A percentile compares a stretch with the other conserved stretches of the same genome.
Evolutionary conservation across 2,113 vertebrate genomes (phyloP).

Genomic region (Gymnocephalus cernua): DNA sequence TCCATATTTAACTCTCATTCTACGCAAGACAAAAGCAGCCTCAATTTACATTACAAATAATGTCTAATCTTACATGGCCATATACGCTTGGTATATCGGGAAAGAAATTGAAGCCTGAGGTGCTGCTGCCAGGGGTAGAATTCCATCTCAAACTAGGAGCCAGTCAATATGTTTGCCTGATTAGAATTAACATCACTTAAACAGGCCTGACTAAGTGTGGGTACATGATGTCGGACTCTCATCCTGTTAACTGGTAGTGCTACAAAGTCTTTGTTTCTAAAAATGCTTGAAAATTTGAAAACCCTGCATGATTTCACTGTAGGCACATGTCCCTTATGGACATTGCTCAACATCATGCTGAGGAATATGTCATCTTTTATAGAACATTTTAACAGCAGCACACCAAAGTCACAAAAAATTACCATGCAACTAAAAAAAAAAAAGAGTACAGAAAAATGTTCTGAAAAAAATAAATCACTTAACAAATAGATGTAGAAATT

Average conservation of each 20-base stretch:
- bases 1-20: conserved; percentile 3
- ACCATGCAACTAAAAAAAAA: not conserved
- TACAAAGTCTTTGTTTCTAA: not conserved
- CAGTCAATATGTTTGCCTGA: conserved; percentile 13
- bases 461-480: not conserved
- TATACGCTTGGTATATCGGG: not conserved
- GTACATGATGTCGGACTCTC: not conserved
- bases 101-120: not conserved
- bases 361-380: not conserved
- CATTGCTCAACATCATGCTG: not conserved
- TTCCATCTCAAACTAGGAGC: not conserved
- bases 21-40: not conserved
- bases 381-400: not conserved
- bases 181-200: conserved; percentile 1
- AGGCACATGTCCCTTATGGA: not conserved
- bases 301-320: not conserved
- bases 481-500: not conserved
- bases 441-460: not conserved
- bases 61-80: not conserved
- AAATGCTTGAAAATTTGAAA: not conserved
- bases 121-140: conserved; percentile 9
- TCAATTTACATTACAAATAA: not conserved
- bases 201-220: not conserved
- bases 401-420: not conserved
- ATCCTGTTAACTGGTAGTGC: not conserved